Percentiles rank a stretch among this genome's conserved stretches.
phyloP scores from a whole-genome alignment of 2,888 invertebrate species.

The Drosophila incognita region DNA sequence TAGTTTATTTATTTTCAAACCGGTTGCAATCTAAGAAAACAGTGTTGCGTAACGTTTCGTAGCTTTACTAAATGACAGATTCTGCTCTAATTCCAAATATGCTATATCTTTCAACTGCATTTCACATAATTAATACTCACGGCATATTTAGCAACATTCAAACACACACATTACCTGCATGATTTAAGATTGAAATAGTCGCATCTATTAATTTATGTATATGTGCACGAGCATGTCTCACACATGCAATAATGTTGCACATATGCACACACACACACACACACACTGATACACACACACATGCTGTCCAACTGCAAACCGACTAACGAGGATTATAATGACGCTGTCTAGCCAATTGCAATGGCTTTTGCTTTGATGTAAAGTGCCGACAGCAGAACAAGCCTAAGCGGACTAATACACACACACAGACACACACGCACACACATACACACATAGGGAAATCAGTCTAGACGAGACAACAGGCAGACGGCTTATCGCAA shows the following conservation, averaged over 20 bases:
- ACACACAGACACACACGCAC: constrained; percentile 42
- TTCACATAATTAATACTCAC: constrained; percentile 16
- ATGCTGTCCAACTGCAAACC: constrained; percentile 60
- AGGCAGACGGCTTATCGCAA: constrained; percentile 72
- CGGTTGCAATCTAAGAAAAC: background rate
- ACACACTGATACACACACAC: constrained; percentile 13
- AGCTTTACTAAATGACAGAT: background rate
- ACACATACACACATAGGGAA: constrained; percentile 31
- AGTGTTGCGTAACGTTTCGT: background rate
- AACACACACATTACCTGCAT: constrained; percentile 18
- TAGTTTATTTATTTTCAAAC: background rate
- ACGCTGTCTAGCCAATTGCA: constrained; percentile 81
- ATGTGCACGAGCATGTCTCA: constrained; percentile 29
- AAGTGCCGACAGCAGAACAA: constrained; percentile 79
- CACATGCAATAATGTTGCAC: constrained; percentile 20
- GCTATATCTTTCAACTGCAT: constrained; percentile 4
- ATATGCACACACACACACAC: constrained; percentile 11
- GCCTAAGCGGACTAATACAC: constrained; percentile 79
- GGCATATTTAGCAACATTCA: constrained; percentile 7
- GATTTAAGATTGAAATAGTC: constrained; percentile 35
- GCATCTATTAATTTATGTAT: constrained; percentile 53
- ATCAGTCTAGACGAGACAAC: constrained; percentile 76
- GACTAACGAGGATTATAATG: constrained; percentile 75
- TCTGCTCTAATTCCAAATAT: constrained; percentile 8
- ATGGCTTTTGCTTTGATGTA: constrained; percentile 77